These are phyloP conservation scores for Penelope pileata DNA, from an alignment of 2,113 vertebrate genomes.

Conservation along the genomic window DNA sequence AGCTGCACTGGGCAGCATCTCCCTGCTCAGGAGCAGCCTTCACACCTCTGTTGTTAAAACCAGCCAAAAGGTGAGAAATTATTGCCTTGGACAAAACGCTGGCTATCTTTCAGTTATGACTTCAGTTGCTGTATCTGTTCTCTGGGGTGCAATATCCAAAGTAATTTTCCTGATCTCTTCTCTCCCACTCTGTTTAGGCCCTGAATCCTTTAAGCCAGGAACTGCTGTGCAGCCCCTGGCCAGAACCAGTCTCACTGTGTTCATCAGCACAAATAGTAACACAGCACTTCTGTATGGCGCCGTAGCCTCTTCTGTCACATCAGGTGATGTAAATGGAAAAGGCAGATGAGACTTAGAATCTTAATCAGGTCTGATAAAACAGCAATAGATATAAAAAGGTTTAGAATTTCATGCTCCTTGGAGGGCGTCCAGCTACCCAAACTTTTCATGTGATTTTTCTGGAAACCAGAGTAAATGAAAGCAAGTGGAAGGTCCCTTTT, in stretches of 20 bases:
- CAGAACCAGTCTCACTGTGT: accelerated
- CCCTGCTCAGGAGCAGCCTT: accelerated
- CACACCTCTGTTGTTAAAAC: neutral
- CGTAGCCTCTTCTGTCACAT: neutral
- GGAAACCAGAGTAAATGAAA: neutral
- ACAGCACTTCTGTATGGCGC: neutral
- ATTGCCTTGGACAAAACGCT: neutral
- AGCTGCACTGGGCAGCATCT: neutral
- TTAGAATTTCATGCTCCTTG: neutral
- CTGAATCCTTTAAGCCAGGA: neutral
- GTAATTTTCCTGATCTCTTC: neutral
- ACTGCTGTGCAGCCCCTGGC: neutral
- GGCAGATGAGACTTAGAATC: neutral
- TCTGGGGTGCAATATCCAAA: neutral
- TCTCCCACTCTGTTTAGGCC: neutral
- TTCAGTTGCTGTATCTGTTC: neutral
- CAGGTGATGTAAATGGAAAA: neutral
- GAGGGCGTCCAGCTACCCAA: neutral
- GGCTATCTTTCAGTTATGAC: neutral
- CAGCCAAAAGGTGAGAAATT: neutral
- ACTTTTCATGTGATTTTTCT: neutral
- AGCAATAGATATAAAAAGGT: neutral
- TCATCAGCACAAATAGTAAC: neutral
- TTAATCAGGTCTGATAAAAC: neutral
- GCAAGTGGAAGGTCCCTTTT: neutral